Evolutionary conservation across 2,113 vertebrate species (phyloP).

Genomic region (Hippocampus abdominalis): DNA sequence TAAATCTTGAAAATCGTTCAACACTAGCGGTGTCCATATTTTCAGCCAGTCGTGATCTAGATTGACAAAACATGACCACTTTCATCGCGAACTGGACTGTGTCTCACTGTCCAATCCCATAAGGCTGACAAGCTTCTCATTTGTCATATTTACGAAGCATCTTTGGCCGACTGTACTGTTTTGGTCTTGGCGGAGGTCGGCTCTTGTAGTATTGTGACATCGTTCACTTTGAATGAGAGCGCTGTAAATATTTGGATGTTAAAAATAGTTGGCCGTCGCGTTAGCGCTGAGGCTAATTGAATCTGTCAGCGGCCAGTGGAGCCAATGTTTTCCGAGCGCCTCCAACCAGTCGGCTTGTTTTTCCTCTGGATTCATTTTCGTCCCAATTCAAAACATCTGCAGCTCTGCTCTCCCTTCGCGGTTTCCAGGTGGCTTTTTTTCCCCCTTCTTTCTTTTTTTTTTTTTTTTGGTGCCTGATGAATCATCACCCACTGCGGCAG

Average conservation of each 20-base stretch:
- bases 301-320: neutral
- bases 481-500: conserved; percentile 21
- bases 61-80: too few species aligned
- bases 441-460: neutral
- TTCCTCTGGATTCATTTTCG: conserved; percentile 13
- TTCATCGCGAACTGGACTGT: too few species aligned
- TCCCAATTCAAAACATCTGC: conserved; percentile 8
- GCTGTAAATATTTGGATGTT: neutral
- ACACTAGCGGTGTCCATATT: too few species aligned
- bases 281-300: neutral
- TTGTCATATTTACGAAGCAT: too few species aligned
- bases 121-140: too few species aligned
- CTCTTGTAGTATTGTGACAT: neutral
- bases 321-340: neutral
- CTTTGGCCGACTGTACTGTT: neutral
- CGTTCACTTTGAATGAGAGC: neutral
- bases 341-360: neutral
- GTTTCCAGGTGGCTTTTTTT: conserved; percentile 39
- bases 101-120: too few species aligned
- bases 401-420: neutral
- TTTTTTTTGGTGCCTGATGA: conserved; percentile 22
- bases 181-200: neutral
- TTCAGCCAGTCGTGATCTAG: too few species aligned
- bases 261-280: neutral
- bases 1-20: too few species aligned